Evolutionary conservation across 2,113 vertebrate genomes (phyloP).

Genomic region (Gobio gobio): DNA sequence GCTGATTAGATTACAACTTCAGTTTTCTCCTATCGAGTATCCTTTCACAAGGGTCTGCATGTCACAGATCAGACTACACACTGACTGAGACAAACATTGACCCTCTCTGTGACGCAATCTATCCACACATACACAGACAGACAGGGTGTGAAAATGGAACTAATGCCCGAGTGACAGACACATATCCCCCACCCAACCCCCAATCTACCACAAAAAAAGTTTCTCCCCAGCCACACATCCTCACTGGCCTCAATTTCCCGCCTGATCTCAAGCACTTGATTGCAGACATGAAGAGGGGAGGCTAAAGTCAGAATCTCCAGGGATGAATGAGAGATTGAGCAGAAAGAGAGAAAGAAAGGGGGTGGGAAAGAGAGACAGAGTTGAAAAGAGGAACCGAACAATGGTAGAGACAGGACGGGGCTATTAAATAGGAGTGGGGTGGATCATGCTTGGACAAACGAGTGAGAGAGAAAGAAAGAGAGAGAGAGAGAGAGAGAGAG

Average conservation of each 20-base stretch:
- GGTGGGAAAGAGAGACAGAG: slow-evolving; percentile 28
- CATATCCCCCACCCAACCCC: neutral
- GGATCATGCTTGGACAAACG: slow-evolving; percentile 23
- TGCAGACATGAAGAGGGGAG: slow-evolving; percentile 17
- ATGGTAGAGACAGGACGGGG: neutral
- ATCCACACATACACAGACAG: neutral
- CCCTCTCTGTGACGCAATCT: neutral
- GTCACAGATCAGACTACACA: slow-evolving; percentile 39
- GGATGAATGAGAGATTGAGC: slow-evolving; percentile 3
- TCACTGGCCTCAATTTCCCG: slow-evolving; percentile 26
- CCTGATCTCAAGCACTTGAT: slow-evolving; percentile 35
- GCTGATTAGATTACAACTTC: slow-evolving; percentile 58
- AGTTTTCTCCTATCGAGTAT: slow-evolving; percentile 63
- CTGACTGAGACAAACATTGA: slow-evolving; percentile 4
- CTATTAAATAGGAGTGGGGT: slow-evolving; percentile 32
- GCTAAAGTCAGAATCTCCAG: slow-evolving; percentile 29
- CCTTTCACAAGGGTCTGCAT: slow-evolving; percentile 62
- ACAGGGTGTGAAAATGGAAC: slow-evolving; percentile 9
- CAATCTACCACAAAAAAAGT: neutral
- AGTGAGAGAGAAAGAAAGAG: slow-evolving; percentile 20
- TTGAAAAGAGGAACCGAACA: slow-evolving; percentile 12
- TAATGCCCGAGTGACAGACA: neutral
- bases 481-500: neutral
- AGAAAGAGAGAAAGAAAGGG: slow-evolving; percentile 33
- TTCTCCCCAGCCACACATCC: slow-evolving; percentile 25